phyloP scores from a whole-genome alignment of 2,113 vertebrate species.

The Syrrhaptes paradoxus region DNA sequence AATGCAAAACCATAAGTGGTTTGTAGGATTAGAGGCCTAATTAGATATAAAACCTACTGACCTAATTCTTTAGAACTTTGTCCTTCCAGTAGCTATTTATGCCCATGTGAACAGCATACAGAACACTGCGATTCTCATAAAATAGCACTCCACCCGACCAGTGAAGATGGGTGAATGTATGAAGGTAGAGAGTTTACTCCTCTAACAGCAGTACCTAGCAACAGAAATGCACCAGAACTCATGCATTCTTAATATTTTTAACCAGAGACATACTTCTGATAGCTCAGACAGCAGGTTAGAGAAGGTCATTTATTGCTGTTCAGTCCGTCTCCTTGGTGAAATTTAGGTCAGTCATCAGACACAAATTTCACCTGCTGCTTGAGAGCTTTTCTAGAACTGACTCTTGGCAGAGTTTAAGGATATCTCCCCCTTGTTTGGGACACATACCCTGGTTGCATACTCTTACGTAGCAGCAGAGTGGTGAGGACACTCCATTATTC shows the following conservation, averaged over 20 bases:
- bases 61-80: background rate
- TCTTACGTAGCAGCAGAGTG: background rate
- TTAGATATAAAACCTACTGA: background rate
- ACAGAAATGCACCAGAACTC: background rate
- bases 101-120: rapidly evolving
- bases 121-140: background rate
- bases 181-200: background rate
- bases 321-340: background rate
- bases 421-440: background rate
- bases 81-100: background rate
- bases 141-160: rapidly evolving
- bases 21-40: background rate
- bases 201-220: background rate
- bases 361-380: background rate
- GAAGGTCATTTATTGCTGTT: background rate
- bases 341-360: background rate
- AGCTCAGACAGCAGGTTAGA: background rate
- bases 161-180: rapidly evolving
- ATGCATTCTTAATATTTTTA: background rate
- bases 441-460: background rate
- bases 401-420: background rate
- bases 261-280: rapidly evolving
- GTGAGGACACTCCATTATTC: background rate
- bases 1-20: background rate
- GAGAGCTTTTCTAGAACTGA: background rate